Evolutionary conservation across 2,888 invertebrate genomes (phyloP).

Genomic region (Clitarchus hookeri): DNA sequence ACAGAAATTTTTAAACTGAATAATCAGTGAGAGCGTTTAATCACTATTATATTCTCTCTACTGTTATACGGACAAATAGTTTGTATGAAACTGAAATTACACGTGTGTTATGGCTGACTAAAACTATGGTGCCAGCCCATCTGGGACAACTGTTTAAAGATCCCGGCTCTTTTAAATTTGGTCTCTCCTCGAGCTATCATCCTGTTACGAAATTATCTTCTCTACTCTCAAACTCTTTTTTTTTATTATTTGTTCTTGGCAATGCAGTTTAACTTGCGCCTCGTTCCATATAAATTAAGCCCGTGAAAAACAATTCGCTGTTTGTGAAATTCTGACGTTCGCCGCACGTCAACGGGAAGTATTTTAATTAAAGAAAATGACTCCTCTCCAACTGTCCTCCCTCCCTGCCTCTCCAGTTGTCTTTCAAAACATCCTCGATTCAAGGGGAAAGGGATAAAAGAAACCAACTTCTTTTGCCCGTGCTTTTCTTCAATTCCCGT

Average conservation of each 20-base stretch:
- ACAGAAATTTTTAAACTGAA: no score
- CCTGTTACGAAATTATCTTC: not conserved
- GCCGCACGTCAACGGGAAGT: not conserved
- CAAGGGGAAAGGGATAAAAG: not conserved
- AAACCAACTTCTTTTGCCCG: not conserved
- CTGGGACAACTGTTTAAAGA: not conserved
- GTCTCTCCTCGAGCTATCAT: not conserved
- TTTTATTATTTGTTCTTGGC: not conserved
- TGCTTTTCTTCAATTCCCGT: slow-evolving; percentile 14
- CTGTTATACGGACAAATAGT: no score
- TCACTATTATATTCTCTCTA: no score
- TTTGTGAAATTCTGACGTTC: not conserved
- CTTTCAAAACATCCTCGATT: not conserved
- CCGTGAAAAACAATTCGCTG: slow-evolving; percentile 6
- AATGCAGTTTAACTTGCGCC: not conserved
- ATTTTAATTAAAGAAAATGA: slow-evolving; percentile 14
- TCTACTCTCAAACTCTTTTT: not conserved
- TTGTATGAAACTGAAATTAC: no score
- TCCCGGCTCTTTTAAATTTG: not conserved
- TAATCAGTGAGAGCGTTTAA: no score
- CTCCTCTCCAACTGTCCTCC: not conserved
- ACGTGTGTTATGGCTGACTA: no score
- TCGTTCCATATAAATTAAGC: slow-evolving; percentile 3
- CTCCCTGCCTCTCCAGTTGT: not conserved
- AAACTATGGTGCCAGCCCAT: no score